Base-by-base conservation (phyloP, 2,113 vertebrate species). In the Pleuronectes platessa region DNA sequence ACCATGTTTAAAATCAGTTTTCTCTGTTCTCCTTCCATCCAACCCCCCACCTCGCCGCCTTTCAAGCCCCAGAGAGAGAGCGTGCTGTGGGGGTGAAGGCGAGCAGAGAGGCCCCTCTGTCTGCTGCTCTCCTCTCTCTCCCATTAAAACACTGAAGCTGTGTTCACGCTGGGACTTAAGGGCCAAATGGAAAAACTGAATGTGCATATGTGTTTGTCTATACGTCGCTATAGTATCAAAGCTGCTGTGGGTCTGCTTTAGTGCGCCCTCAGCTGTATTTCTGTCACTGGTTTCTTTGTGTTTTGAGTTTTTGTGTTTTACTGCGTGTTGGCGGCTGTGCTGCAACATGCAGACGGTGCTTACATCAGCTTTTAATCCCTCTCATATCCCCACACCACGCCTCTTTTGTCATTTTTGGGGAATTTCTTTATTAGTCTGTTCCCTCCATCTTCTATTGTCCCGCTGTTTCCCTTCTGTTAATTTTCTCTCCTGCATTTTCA, bases 61-160 rank as follows among this genome's bases (percentile, higher is more conserved):
- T 74, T 82, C 54, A 71, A 62, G 68, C 75, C 76, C 63, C 68
- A 5, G 69, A 77, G 77, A 79, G 62, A n/a, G 67, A 55, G 55
- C 4, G 5, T 0, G 27, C 23, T 67, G 76, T 31, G 59, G 68
- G 73, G 81, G 61, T 74, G 75, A 75, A 23, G 62, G 70, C 47
- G 78, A 78, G 84, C 79, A 88, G 87, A 91, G 86, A 88, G 86
- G 70, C 81, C 79, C 60, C 84, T 83, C 88, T 90, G 79, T 88
- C 77, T 65, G 67, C 69, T 27, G 31, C 89, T 81, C 71, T 60
- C 61, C 56, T 74, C 83, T 78, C 74, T 31, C 75, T 74, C 83
- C 86, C 54, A 63, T 74, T 89, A 82, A 78, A 83, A 91, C 89
- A 86, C 74, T 71, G 76, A 63, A 27, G 78, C 87, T 91, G 88